Percentiles rank a stretch among this genome's conserved stretches.
phyloP scores from a whole-genome alignment of 1,140 invertebrate genomes.

The Nylanderia fulva region DNA sequence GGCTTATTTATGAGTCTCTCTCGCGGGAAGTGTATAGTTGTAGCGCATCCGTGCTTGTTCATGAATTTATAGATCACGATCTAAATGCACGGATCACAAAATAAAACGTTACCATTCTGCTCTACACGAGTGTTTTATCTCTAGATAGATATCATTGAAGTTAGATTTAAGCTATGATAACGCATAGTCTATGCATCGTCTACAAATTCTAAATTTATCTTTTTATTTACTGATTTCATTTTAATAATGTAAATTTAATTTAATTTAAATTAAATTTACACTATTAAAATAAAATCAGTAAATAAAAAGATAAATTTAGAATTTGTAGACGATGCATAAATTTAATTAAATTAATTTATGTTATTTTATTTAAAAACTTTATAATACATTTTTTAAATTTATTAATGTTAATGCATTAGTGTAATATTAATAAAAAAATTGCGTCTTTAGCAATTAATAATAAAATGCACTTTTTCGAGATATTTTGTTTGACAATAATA shows the following conservation, averaged over 20 bases:
- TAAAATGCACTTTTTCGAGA: no score
- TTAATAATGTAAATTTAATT: not conserved
- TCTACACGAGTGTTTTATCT: not conserved
- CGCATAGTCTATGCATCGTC: not conserved
- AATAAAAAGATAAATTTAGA: not conserved
- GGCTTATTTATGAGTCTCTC: conserved; percentile 31
- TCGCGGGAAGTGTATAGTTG: not conserved
- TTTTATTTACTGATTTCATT: not conserved
- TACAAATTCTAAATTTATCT: not conserved
- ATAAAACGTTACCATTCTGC: not conserved
- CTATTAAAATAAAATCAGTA: not conserved
- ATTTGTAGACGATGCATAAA: not conserved
- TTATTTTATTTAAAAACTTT: not conserved
- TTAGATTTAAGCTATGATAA: no score
- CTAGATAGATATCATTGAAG: not conserved
- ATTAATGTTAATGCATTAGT: no score
- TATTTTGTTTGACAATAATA: no score
- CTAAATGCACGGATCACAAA: conserved; percentile 29
- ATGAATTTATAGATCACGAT: conserved; percentile 25
- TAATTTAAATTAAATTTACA: not conserved
- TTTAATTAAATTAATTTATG: no score
- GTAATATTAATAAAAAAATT: no score
- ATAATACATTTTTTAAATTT: no score
- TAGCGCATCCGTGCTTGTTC: conserved; percentile 9
- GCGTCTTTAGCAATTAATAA: no score